Evolutionary conservation across 2,797 vertebrate species (phyloP).

Genomic region (Cossypha heuglini): DNA sequence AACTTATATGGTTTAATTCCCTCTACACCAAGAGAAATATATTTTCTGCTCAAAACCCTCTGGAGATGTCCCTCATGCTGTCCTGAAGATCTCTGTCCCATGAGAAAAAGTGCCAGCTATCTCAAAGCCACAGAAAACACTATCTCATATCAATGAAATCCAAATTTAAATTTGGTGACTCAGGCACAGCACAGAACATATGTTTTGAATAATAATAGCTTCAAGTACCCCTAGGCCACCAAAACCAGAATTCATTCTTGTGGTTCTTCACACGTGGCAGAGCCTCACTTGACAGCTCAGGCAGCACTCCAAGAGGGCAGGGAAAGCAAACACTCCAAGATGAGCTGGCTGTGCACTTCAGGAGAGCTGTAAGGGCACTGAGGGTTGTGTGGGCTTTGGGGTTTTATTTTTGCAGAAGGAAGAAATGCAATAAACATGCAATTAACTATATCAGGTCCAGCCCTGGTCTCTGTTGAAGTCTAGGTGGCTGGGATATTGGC

Average conservation of each 20-base stretch:
- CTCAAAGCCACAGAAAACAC: not conserved
- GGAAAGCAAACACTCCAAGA: not conserved
- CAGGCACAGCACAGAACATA: not conserved
- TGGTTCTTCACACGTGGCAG: not conserved
- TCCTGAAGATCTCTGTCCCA: not conserved
- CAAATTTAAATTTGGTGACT: not conserved
- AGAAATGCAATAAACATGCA: not conserved
- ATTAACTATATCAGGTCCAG: not conserved
- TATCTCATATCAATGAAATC: not conserved
- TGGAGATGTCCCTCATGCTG: not conserved
- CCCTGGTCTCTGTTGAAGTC: not conserved
- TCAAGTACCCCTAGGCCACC: not conserved
- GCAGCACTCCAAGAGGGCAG: not conserved
- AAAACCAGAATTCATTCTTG: not conserved
- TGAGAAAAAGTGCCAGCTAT: not conserved
- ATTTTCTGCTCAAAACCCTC: not conserved
- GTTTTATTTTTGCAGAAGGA: not conserved
- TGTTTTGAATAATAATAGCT: not conserved
- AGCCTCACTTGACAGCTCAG: not conserved
- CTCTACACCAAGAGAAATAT: not conserved
- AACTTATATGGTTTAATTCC: not conserved
- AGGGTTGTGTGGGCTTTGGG: not conserved
- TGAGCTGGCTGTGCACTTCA: not conserved
- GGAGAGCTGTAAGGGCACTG: not conserved
- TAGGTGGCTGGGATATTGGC: not conserved